Evolutionary conservation across 1,140 invertebrate species (phyloP).

Genomic region (Macrosteles quadrilineatus): DNA sequence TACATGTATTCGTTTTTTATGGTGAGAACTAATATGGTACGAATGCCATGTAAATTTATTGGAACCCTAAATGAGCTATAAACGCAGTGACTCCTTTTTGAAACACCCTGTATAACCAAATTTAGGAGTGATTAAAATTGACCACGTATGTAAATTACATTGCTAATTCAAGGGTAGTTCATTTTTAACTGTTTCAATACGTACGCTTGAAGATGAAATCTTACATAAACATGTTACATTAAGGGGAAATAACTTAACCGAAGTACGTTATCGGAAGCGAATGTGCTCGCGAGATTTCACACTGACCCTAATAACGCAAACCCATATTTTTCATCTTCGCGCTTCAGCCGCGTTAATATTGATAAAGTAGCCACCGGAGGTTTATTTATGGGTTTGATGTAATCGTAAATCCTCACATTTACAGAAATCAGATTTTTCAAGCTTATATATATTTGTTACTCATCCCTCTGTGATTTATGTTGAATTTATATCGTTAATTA

Average conservation of each 20-base stretch:
- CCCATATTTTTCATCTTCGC: not conserved
- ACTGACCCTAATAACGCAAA: not conserved
- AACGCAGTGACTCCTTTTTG: too few species aligned
- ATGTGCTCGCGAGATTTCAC: not conserved
- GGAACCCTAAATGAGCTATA: too few species aligned
- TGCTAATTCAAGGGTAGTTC: not conserved
- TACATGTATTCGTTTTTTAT: too few species aligned
- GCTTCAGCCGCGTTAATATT: not conserved
- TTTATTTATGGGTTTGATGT: not conserved
- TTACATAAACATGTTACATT: not conserved
- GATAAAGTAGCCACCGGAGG: not conserved
- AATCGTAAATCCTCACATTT: not conserved
- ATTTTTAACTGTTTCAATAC: not conserved
- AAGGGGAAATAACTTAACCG: not conserved
- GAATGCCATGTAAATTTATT: too few species aligned
- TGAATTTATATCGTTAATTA: too few species aligned
- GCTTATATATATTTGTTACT: not conserved
- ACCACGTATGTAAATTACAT: not conserved
- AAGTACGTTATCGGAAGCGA: not conserved
- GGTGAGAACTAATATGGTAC: too few species aligned
- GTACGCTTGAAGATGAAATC: not conserved
- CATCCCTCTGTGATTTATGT: too few species aligned
- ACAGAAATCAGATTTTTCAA: not conserved
- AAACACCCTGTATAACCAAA: too few species aligned
- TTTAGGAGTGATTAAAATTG: not conserved